A percentile compares a stretch with the other conserved stretches of the same genome.
These are phyloP conservation scores for Pardalotus punctatus DNA, from an alignment of 2,113 vertebrate species.

Conservation along the genomic window DNA sequence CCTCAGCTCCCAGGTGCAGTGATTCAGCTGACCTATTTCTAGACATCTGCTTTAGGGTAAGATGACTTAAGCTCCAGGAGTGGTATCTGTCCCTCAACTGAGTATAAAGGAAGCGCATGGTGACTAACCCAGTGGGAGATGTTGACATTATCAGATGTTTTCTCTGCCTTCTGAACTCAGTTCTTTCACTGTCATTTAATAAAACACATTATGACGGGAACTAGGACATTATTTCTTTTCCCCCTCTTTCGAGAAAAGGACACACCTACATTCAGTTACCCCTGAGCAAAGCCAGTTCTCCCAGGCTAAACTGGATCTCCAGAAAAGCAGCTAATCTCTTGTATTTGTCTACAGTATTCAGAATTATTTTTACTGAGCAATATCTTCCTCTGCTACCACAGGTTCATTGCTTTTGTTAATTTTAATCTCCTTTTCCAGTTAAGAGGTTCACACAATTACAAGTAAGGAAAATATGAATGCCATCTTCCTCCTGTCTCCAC, in stretches of 20 bases:
- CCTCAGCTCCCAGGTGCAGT: neutral
- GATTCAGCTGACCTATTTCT: constrained; percentile 56
- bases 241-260: neutral
- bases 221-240: neutral
- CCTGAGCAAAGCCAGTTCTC: neutral
- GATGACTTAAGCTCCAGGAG: neutral
- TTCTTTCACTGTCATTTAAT: neutral
- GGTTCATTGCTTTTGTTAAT: neutral
- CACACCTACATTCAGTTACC: neutral
- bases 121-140: neutral
- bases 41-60: constrained; percentile 17
- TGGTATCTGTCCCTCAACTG: neutral
- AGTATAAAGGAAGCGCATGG: neutral
- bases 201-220: neutral
- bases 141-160: neutral
- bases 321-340: neutral
- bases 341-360: neutral
- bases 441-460: neutral
- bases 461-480: neutral
- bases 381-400: neutral
- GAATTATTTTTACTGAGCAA: neutral
- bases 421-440: neutral
- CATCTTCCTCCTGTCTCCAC: neutral
- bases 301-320: neutral
- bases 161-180: neutral